Percentiles rank a stretch among this genome's conserved stretches.
Evolutionary conservation across 2,113 vertebrate species (phyloP).

Genomic region (Epinephelus fuscoguttatus): DNA sequence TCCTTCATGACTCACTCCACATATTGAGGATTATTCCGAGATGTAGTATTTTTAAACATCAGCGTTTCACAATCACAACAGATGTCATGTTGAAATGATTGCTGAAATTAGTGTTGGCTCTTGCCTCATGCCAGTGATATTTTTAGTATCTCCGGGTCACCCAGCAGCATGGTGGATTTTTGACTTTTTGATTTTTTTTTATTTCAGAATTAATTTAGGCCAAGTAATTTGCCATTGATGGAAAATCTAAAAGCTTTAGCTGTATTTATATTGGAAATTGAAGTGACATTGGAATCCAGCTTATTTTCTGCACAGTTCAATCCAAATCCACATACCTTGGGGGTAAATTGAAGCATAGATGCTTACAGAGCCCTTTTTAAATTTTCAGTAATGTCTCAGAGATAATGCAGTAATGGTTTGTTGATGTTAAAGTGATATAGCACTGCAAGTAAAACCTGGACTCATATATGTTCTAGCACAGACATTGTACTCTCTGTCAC

Average conservation of each 20-base stretch:
- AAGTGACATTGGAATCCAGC: background rate
- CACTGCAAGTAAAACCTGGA: background rate
- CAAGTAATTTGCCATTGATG: background rate
- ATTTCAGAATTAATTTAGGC: constrained; percentile 3
- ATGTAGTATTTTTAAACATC: constrained; percentile 57
- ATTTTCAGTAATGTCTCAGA: background rate
- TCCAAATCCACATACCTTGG: background rate
- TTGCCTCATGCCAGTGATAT: constrained; percentile 22
- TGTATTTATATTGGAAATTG: constrained; percentile 7
- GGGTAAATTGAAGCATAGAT: constrained; percentile 13
- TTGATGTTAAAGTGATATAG: constrained; percentile 2
- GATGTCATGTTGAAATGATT: constrained; percentile 39
- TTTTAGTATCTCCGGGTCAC: constrained; percentile 25
- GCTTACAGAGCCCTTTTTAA: background rate
- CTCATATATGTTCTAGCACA: constrained; percentile 5
- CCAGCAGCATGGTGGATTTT: background rate
- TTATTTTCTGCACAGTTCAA: background rate
- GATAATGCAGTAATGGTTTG: background rate
- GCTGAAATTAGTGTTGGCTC: constrained; percentile 25
- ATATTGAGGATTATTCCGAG: constrained; percentile 35
- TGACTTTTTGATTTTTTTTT: background rate
- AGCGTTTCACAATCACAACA: constrained; percentile 39
- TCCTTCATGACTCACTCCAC: constrained; percentile 29
- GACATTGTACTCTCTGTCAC: background rate
- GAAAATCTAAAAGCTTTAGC: background rate